Base-by-base conservation (phyloP, 2,888 invertebrate species). In the Ditylenchus weischeri region DNA sequence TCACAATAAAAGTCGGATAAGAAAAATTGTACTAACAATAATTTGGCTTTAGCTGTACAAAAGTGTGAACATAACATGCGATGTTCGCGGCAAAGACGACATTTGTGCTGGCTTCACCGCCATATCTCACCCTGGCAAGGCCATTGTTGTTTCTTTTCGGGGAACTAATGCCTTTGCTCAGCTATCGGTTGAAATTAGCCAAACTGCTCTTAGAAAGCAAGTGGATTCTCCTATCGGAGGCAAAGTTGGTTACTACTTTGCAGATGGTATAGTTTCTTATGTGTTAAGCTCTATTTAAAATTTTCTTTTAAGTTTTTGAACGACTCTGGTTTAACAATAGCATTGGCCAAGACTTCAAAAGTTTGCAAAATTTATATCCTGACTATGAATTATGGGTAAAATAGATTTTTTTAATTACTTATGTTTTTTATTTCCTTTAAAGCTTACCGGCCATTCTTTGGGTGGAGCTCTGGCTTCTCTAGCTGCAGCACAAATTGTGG, bases 141-240 rank as follows among this genome's bases (percentile, higher is more conserved):
- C 77, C 36, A 73, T 79, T 62, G 73, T 76, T 29, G 23, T 79
- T 36, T 68, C 76, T 29, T 79, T 78, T 66, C 75, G 78, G n/a
- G 68, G 68, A 19, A 67, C 68, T 13, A 69, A 43, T 48, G 18
- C 62, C 18, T 57, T 54, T 23, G 18, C 58, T 8, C 75, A 78
- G 68, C 66, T 78, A 23, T 50, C 76, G 35, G 64, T 70, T 43
- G 78, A 78, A 59, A 73, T 70, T 38, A 70, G 73, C 57, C 61
- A 73, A 60, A 71, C 70, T 23, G 65, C 71, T 4, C 73, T 73
- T 68, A 54, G 61, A 36, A 47, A 43, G 43, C 51, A 66, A 58
- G 66, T 69, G 35, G 43, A 48, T 4, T 51, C 48, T 21, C 43
- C 54, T 43, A 63, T 61, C 54, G 77, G 76, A 21, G 77, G 76